These are phyloP conservation scores for Perdita meconis DNA, from an alignment of 2,888 invertebrate genomes.

Conservation along the genomic window DNA sequence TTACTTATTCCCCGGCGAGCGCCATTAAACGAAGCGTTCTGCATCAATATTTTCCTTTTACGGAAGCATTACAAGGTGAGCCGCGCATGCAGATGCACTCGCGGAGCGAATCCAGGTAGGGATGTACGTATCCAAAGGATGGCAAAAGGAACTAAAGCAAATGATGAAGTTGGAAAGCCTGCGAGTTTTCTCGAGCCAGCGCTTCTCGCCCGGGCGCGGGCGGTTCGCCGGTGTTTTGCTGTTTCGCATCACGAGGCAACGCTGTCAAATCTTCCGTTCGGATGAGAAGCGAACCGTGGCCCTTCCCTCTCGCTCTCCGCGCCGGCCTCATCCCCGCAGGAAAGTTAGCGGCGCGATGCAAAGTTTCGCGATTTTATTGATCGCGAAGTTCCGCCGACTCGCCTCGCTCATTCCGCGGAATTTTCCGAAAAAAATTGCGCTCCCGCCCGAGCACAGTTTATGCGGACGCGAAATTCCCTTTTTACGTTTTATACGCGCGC, in stretches of 20 bases:
- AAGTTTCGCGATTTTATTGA: conserved; percentile 70
- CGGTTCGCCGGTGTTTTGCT: conserved; percentile 51
- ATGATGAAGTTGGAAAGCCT: conserved; percentile 66
- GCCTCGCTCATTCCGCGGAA: conserved; percentile 35
- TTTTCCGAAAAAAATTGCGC: conserved; percentile 49
- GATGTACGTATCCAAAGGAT: conserved; percentile 4
- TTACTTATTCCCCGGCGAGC: too few species aligned
- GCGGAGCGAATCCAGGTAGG: conserved; percentile 11
- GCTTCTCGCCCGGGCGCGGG: conserved; percentile 31
- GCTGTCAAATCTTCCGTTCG: conserved; percentile 68
- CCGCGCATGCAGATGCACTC: too few species aligned
- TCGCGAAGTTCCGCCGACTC: conserved; percentile 59
- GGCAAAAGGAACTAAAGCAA: conserved; percentile 58
- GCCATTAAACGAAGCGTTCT: too few species aligned
- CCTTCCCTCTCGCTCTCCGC: conserved; percentile 1
- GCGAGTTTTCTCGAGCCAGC: conserved; percentile 56
- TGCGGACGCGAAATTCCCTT: conserved; percentile 32
- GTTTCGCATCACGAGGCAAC: conserved; percentile 59
- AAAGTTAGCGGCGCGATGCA: conserved; percentile 62
- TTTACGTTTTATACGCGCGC: conserved; percentile 21
- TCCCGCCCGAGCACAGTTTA: conserved; percentile 23
- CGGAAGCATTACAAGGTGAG: too few species aligned
- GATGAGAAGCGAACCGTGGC: conserved; percentile 46
- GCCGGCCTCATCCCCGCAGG: background rate
- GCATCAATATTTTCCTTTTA: too few species aligned